Evolutionary conservation across 2,113 vertebrate genomes (phyloP), one percentile per base, ranked within the genome.

Genomic region (Ictalurus punctatus): DNA sequence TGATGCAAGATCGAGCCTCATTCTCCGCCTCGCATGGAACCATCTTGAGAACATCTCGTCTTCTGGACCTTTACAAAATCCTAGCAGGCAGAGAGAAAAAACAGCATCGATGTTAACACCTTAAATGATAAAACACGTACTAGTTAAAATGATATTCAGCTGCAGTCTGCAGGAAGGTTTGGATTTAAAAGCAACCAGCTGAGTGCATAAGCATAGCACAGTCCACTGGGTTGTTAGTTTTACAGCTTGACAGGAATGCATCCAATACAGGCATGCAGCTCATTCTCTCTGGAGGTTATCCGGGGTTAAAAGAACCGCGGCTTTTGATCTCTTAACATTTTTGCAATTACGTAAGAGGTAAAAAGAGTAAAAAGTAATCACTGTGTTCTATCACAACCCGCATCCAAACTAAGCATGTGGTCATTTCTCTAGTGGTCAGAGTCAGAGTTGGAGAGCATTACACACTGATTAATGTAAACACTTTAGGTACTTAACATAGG

Each of bases 381-480:
- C 8, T 61, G 58, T 25, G 21, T 30, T 61, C 8, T 58, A 5
- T 83, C 34, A 25, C 25, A 80, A 16, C 76, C 5, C 48, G 2
- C 48, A 56, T 76, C 56, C 4, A 34, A 65, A 61, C 71, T 74
- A n/a, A 88, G 76, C 23, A 44, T 85, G 4, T 71, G 56, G 83
- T 80, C 80, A n/a, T 83, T 83, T 61, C 54, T 27, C 54, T 54
- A 69, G 86, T 40, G 48, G 56, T 71, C 69, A 88, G 67, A 78
- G 56, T 86, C 61, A 63, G n/a, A 69, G 17, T 0, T 4, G 48
- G 44, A 81, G 86, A 78, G 88, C 54, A 86, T 85, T 76, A 86
- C 56, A 74, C 37, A 87, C 34, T 69, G 80, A 85, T 81, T 89
- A 76, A 85, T 89, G 78, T 87, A 25, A 85, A 78, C 76, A 80